phyloP scores from a whole-genome alignment of 2,797 vertebrate species.

The Ptychobarbus kaznakovi region DNA sequence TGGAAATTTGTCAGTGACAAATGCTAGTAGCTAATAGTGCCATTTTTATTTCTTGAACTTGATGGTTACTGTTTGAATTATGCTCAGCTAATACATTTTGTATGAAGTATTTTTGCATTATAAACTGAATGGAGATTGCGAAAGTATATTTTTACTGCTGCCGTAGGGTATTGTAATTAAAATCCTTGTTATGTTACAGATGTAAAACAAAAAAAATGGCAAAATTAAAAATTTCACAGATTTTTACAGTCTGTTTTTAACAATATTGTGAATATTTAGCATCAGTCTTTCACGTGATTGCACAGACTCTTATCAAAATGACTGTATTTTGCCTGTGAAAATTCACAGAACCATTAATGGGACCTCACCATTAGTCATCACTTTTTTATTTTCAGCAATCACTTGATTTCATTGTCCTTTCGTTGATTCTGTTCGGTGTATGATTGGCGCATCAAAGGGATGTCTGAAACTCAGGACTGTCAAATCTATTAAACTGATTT shows the following conservation, averaged over 20 bases:
- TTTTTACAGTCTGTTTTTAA: background rate
- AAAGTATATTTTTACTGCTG: constrained; percentile 75
- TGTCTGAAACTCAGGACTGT: constrained; percentile 46
- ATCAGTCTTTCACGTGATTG: background rate
- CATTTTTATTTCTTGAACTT: constrained; percentile 63
- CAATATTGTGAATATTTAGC: background rate
- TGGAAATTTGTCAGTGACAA: constrained; percentile 57
- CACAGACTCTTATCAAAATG: background rate
- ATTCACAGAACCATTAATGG: background rate
- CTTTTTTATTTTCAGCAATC: background rate
- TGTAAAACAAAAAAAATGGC: background rate
- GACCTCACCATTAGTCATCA: background rate
- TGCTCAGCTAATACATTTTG: constrained; percentile 74
- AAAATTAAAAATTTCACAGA: background rate
- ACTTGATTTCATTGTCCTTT: background rate
- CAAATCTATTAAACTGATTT: constrained; percentile 21
- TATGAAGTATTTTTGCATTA: constrained; percentile 72
- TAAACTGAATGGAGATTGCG: constrained; percentile 67
- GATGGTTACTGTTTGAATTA: constrained; percentile 74
- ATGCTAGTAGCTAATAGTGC: constrained; percentile 58
- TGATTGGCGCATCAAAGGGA: constrained; percentile 36
- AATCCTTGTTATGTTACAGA: constrained; percentile 41
- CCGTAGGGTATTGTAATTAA: constrained; percentile 73
- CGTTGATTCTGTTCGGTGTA: background rate
- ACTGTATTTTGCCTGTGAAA: background rate